Evolutionary conservation across 2,113 vertebrate species (phyloP).

Genomic region (Tragelaphus imberbis): DNA sequence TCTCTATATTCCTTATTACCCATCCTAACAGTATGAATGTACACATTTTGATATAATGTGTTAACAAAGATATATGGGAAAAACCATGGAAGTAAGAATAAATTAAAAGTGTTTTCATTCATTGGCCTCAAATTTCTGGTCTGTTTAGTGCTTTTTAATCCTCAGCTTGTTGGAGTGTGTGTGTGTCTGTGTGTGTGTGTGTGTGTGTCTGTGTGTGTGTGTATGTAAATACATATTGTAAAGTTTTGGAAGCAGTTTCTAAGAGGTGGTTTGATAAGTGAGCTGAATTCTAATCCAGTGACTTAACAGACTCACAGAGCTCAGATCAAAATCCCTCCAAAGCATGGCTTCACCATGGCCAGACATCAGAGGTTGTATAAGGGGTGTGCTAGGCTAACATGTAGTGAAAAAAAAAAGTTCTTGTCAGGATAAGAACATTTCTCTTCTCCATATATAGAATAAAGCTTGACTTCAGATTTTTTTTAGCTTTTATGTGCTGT

Average conservation of each 20-base stretch:
- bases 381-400: not conserved
- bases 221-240: not conserved
- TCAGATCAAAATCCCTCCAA: slow-evolving; percentile 13
- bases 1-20: not conserved
- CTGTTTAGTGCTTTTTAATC: not conserved
- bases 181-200: not conserved
- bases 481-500: slow-evolving; percentile 3
- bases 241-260: slow-evolving; percentile 13
- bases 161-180: not conserved
- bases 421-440: not conserved
- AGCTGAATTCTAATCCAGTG: not conserved
- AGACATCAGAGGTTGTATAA: not conserved
- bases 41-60: not conserved
- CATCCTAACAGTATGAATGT: not conserved
- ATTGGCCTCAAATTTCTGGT: not conserved
- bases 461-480: slow-evolving; percentile 24
- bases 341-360: not conserved
- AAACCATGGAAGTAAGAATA: not conserved
- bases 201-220: not conserved
- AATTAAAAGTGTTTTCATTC: not conserved
- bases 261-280: not conserved
- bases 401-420: not conserved
- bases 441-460: not conserved
- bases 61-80: not conserved
- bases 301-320: slow-evolving; percentile 5